These are phyloP conservation scores for Myotis planiceps DNA, from an alignment of 2,797 vertebrate species.

Conservation along the genomic window DNA sequence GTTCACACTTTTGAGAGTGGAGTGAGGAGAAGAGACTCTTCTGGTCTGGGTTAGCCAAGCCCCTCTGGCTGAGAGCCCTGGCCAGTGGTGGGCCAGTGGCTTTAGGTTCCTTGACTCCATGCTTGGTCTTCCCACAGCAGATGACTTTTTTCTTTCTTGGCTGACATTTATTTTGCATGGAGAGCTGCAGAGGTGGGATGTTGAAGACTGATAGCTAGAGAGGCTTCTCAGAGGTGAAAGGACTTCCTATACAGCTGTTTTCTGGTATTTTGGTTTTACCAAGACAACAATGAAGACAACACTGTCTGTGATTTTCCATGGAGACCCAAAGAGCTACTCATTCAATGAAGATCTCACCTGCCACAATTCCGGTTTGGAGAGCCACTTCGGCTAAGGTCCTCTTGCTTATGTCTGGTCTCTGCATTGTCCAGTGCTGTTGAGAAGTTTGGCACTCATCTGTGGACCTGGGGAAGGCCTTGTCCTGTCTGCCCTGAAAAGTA, in stretches of 20 bases:
- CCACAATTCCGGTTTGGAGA: neutral
- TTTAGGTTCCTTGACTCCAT: neutral
- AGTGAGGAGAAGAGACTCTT: neutral
- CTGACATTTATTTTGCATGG: neutral
- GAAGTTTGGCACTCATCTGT: neutral
- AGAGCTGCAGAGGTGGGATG: neutral
- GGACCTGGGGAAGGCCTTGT: neutral
- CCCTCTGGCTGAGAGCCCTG: neutral
- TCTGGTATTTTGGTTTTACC: neutral
- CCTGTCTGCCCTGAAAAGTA: neutral
- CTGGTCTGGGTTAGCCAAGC: neutral
- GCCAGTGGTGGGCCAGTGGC: neutral
- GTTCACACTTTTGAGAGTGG: neutral
- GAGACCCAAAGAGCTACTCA: neutral
- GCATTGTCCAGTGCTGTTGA: neutral
- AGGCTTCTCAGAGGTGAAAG: neutral
- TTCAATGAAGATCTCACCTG: neutral
- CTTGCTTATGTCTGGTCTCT: neutral
- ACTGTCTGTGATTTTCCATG: slow-evolving; percentile 10
- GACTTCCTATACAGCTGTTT: neutral
- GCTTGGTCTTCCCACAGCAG: neutral
- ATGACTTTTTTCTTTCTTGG: slow-evolving; percentile 11
- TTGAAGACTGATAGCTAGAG: neutral
- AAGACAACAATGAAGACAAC: neutral
- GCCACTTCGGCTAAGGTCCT: neutral